Evolutionary conservation across 1,140 invertebrate species (phyloP).

Genomic region (Temnothorax curvispinosus): DNA sequence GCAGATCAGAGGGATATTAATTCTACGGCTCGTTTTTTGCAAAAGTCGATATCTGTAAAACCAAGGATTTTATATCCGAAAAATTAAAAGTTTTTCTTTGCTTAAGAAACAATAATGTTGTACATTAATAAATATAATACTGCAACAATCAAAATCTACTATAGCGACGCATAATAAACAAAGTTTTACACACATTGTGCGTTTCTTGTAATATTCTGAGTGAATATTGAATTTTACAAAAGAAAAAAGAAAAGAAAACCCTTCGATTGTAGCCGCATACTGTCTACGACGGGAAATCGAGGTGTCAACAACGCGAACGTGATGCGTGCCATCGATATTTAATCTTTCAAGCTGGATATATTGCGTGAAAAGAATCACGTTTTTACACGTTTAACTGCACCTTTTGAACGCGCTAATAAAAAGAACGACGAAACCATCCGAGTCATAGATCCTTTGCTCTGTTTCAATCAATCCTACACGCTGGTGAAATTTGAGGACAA

Average conservation of each 20-base stretch:
- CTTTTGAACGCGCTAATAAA: conserved; percentile 4
- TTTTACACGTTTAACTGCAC: neutral
- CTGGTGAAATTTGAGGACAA: conserved; percentile 43
- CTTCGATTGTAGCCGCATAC: neutral
- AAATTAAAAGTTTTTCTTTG: neutral
- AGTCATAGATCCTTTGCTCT: conserved; percentile 1
- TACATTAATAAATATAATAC: neutral
- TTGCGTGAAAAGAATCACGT: neutral
- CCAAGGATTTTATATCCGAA: neutral
- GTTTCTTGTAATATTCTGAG: neutral
- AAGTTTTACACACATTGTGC: neutral
- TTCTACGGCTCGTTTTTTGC: neutral
- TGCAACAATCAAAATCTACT: neutral
- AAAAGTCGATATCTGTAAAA: conserved; percentile 12
- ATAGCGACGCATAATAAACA: neutral
- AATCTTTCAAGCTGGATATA: neutral
- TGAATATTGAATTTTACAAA: neutral
- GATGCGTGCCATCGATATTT: neutral
- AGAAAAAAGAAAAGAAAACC: neutral
- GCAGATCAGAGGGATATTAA: conserved; percentile 21
- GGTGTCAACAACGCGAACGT: neutral
- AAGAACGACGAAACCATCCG: neutral
- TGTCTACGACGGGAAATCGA: neutral
- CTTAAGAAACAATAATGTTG: neutral
- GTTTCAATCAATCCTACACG: conserved; percentile 40